Conservation (phyloP, 2,888 invertebrate species). For the Nudaria mundana region DNA sequence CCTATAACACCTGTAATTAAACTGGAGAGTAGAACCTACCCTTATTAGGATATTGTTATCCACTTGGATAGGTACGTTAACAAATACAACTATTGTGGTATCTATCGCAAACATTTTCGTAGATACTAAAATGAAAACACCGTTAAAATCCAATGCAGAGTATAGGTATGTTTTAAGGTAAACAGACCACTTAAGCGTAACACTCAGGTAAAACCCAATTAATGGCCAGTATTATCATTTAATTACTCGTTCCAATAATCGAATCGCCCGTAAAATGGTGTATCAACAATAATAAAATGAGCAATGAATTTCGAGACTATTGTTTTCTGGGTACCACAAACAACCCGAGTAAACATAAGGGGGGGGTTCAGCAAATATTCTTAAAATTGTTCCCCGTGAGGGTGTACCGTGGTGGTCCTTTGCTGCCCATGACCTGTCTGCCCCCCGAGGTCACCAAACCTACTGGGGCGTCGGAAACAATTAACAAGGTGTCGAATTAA, state of each 20-base stretch:
- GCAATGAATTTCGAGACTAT: slow-evolving; percentile 81
- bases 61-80: no score
- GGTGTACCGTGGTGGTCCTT: slow-evolving; percentile 53
- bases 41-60: no score
- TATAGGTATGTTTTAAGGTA: slow-evolving; percentile 27
- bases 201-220: slow-evolving; percentile 76
- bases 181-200: slow-evolving; percentile 45
- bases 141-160: slow-evolving; percentile 22
- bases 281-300: slow-evolving; percentile 81
- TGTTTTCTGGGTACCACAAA: slow-evolving; percentile 80
- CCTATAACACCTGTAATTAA: no score
- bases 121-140: slow-evolving; percentile 8
- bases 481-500: slow-evolving; percentile 82
- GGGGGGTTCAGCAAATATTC: slow-evolving; percentile 77
- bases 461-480: slow-evolving; percentile 77
- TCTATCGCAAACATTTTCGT: slow-evolving; percentile 6
- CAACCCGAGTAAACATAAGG: slow-evolving; percentile 76
- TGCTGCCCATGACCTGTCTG: slow-evolving; percentile 59
- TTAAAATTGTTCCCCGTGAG: slow-evolving; percentile 73
- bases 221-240: slow-evolving; percentile 80
- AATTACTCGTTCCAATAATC: slow-evolving; percentile 79
- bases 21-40: not conserved
- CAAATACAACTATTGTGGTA: slow-evolving; percentile 2
- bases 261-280: slow-evolving; percentile 78
- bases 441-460: slow-evolving; percentile 73